Evolutionary conservation across 1,140 invertebrate genomes (phyloP), one percentile per base, ranked within the genome.

Genomic region (Hestina assimilis): DNA sequence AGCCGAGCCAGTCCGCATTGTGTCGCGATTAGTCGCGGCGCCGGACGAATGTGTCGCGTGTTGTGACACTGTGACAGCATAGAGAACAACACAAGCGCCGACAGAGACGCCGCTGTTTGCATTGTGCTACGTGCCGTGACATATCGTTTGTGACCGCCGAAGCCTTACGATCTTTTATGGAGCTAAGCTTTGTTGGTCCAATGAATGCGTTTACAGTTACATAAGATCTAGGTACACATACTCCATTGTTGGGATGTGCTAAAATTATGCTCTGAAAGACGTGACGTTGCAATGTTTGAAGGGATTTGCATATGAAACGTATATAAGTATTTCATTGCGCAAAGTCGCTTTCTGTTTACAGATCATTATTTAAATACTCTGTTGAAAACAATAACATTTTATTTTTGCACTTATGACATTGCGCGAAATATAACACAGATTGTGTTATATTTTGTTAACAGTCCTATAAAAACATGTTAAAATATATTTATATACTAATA

Each of bases 91-190:
- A 79, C 68, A 69, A 55, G 69, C 61, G 74, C 77, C 79, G 74
- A 75, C 80, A 82, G 59, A 82, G 59, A 72, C 66, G 72, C 82
- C 79, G 75, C 73, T 86, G 83, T 86, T 86, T 86, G 83, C 66
- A 83, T 83, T 86, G 79, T 83, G 67, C 70, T 79, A 78, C 79
- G 79, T 85, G 79, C 77, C 74, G 72, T 83, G 73, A 83, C 80
- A 83, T 83, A 83, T 81, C 75, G 76, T 78, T 75, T 81, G 79
- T 53, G 69, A 54, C 50, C 66, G 74, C 66, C 69, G 73, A 60
- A 64, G 62, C 67, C 63, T 75, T 69, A n/a, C 15, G 15, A 67
- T 68, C 70, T 71, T 76, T 81, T 79, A 76, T 77, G 70, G 47
- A 69, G 41, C 63, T 68, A 47, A 66, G 66, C 73, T 72, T 72